These are phyloP conservation scores for Laticauda laticaudata DNA, from an alignment of 2,113 vertebrate species.

Conservation along the genomic window DNA sequence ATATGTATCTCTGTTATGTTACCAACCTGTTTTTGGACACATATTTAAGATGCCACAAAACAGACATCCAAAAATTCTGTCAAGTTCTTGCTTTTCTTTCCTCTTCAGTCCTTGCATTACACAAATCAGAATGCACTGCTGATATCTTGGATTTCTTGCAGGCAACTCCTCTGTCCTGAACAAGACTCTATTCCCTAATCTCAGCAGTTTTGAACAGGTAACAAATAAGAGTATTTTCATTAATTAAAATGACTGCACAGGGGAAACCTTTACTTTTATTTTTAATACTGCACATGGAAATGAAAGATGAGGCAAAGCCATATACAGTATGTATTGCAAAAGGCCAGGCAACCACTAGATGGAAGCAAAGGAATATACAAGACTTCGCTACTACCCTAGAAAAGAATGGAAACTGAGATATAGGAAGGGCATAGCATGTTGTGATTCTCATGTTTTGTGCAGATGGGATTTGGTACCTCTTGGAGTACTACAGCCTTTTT, in stretches of 20 bases:
- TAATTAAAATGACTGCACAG: background rate
- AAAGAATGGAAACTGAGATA: background rate
- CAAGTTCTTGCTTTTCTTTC: background rate
- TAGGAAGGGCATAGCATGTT: background rate
- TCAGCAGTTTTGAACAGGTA: conserved; percentile 28
- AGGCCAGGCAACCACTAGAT: background rate
- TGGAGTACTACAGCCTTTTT: background rate
- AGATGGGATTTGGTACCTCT: background rate
- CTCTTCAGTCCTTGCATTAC: background rate
- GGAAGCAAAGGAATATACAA: background rate
- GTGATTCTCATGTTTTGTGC: background rate
- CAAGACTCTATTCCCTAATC: accelerated
- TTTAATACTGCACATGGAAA: background rate
- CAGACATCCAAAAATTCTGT: background rate
- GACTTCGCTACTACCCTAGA: background rate
- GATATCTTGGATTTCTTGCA: conserved; percentile 26
- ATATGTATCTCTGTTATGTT: background rate
- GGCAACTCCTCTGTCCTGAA: conserved; percentile 39
- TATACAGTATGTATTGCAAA: background rate
- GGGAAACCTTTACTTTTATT: background rate
- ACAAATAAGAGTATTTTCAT: background rate
- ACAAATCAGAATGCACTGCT: background rate
- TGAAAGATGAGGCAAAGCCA: background rate
- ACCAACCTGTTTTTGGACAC: background rate
- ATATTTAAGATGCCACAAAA: background rate